A percentile compares a stretch with the other conserved stretches of the same genome.
phyloP scores from a whole-genome alignment of 2,888 invertebrate genomes.

The Deroplatys truncata region DNA sequence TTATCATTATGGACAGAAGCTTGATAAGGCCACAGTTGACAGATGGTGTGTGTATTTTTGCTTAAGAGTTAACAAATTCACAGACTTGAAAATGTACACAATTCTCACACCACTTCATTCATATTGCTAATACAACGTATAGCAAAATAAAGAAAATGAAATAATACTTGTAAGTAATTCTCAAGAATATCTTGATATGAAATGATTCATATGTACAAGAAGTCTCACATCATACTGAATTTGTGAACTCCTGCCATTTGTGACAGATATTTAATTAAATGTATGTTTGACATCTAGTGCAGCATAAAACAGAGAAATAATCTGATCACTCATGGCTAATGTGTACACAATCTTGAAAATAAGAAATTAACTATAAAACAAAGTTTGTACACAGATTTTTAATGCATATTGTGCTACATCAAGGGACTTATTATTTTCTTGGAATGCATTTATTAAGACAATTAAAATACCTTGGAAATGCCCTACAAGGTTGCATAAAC shows the following conservation, averaged over 20 bases:
- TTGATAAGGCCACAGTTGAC: not conserved
- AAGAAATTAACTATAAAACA: not conserved
- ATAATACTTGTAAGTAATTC: not conserved
- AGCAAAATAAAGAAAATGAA: not conserved
- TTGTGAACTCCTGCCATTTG: too few species aligned
- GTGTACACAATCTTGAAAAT: too few species aligned
- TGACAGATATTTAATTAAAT: too few species aligned
- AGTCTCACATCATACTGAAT: too few species aligned
- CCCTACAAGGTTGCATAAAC: too few species aligned
- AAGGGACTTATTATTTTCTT: too few species aligned
- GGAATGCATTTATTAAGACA: too few species aligned
- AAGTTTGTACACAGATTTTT: not conserved
- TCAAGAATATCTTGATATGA: not conserved
- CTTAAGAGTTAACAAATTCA: not conserved
- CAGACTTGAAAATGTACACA: not conserved
- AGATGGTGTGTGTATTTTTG: not conserved
- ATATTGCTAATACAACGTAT: not conserved
- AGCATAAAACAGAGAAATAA: not conserved
- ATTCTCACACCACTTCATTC: not conserved
- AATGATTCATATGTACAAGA: too few species aligned
- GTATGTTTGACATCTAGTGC: not conserved
- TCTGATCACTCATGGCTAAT: too few species aligned
- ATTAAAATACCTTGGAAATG: too few species aligned
- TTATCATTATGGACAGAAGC: constrained; percentile 5
- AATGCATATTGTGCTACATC: too few species aligned